Base-by-base conservation (phyloP, 2,888 invertebrate species). In the Liopterus haemorrhoidalis region DNA sequence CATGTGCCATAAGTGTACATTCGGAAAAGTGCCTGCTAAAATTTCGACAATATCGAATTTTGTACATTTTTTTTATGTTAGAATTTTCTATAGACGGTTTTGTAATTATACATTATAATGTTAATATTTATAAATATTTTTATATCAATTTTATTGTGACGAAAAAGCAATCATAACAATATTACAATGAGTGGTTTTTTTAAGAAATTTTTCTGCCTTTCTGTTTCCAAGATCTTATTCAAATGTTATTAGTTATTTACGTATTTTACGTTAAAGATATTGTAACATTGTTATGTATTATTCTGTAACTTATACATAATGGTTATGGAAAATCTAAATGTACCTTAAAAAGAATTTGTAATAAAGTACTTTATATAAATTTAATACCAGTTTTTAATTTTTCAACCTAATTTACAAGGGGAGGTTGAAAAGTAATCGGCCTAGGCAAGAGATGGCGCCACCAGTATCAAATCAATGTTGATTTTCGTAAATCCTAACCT, bases 1-100 rank as follows among this genome's bases (percentile, higher is more conserved):
- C 46, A 40, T 35, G 64, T 64, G 64, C 64, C 64, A 64, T 64
- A 60, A 53, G 41, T 43, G 28, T 46, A 54, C 58, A 57, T 57
- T 58, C 49, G 51, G 53, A 57, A 54, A 55, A 59, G 62, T 62
- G 61, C 62, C 62, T 61, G 24, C 9, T 9, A 33, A 18, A 33
- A 12, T 5, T 11, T 21, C 32, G 24, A 15, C 12, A 15, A 30
- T 19, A 24, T 16, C 27, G 27, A n/a, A 39, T 28, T 39, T 37
- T 39, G 15, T 27, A 27, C 28, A 27, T 20, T 19, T 38, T 19
- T 39, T 15, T 42, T 39, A 36, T 28, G 36, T 25, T 36, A 41
- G 25, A 12, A 31, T n/a, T 20, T 21, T 19, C 31, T 19, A n/a
- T n/a, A n/a, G n/a, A n/a, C n/a, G n/a, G n/a, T n/a, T n/a, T n/a